Evolutionary conservation across 1,140 invertebrate genomes (phyloP).

Genomic region (Psix sp.): DNA sequence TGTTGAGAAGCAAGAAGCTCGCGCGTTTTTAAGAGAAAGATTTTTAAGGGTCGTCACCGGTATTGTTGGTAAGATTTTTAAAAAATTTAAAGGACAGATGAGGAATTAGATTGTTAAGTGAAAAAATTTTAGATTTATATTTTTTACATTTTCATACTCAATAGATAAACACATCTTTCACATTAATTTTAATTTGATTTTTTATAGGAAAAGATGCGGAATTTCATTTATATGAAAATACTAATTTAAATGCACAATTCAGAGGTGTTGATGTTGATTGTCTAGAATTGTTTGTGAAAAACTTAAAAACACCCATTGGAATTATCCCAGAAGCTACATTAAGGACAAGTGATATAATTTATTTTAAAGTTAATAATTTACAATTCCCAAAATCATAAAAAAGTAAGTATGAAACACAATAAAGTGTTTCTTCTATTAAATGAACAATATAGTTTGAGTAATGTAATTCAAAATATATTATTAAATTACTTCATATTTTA

Average conservation of each 20-base stretch:
- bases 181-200: no score
- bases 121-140: no score
- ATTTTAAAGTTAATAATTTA: conserved; percentile 60
- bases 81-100: no score
- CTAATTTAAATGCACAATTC: conserved; percentile 71
- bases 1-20: conserved; percentile 71
- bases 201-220: conserved; percentile 68
- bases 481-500: no score
- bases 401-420: not conserved
- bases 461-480: no score
- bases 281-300: conserved; percentile 69
- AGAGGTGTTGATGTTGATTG: conserved; percentile 71
- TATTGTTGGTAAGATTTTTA: conserved; percentile 73
- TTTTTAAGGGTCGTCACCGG: conserved; percentile 73
- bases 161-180: no score
- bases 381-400: conserved; percentile 1
- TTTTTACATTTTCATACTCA: no score
- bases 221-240: conserved; percentile 73
- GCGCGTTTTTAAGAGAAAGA: conserved; percentile 72
- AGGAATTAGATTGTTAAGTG: no score
- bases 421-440: no score
- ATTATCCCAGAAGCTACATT: conserved; percentile 71
- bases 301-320: conserved; percentile 72
- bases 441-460: no score
- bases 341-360: conserved; percentile 69